Evolutionary conservation across 2,797 vertebrate species (phyloP).

Genomic region (Sitta carolinensis): DNA sequence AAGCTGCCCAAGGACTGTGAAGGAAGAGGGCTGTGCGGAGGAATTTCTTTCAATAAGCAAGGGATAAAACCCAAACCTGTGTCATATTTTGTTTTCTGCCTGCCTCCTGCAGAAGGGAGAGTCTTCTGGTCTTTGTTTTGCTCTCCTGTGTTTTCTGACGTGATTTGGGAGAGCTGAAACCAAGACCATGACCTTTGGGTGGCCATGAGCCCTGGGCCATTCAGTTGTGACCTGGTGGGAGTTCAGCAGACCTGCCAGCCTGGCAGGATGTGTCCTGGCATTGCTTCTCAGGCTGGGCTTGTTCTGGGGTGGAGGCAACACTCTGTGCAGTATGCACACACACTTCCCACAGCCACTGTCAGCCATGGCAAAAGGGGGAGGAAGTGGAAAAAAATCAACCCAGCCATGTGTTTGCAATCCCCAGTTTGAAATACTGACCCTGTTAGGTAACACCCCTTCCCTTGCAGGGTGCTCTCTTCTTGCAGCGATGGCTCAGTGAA

Average conservation of each 20-base stretch:
- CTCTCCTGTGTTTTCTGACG: not conserved
- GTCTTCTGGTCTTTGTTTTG: not conserved
- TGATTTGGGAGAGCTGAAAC: not conserved
- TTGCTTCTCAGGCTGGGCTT: not conserved
- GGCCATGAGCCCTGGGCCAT: fast-evolving
- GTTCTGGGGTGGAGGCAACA: not conserved
- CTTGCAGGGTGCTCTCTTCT: not conserved
- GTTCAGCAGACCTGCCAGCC: not conserved
- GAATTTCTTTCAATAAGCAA: not conserved
- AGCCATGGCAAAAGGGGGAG: not conserved
- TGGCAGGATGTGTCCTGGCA: not conserved
- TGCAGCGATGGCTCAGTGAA: fast-evolving
- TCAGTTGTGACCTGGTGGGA: fast-evolving
- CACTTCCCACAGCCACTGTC: not conserved
- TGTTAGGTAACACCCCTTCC: not conserved
- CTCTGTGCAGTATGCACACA: not conserved
- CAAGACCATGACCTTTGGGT: not conserved
- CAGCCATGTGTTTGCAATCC: not conserved
- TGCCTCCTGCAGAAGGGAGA: not conserved
- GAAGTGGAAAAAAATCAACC: not conserved
- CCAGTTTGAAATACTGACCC: not conserved
- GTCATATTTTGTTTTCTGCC: not conserved
- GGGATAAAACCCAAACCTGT: not conserved
- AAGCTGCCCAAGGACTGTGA: not conserved
- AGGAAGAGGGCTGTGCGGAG: not conserved